Evolutionary conservation across 2,888 invertebrate species (phyloP), one percentile per base, ranked within the genome.

Genomic region (Tipula vernalis): DNA sequence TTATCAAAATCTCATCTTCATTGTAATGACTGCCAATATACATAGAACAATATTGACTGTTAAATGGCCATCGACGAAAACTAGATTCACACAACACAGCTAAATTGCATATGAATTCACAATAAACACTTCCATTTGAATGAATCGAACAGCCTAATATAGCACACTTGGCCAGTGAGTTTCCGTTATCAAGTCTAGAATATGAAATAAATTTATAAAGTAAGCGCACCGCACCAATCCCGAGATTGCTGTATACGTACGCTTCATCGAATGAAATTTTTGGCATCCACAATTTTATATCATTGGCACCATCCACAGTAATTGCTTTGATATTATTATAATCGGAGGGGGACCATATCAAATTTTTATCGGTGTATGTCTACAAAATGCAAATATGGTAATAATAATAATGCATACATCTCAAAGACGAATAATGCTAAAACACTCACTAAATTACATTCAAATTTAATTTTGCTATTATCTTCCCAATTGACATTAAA

Each of bases 251-350:
- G 28, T 28, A 2, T 28, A 28, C 28, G 28, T 1, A 57, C 39
- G 51, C 87, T 0, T 96, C 96, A 89, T 95, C 96, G 18, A 96
- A 90, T 0, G 96, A 94, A 89, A 97, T 92, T 89, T 95, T 95
- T 0, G 97, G 97, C 10, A 94, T 92, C 97, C 97, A 97, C 86
- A 97, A 93, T 87, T 94, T 93, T 87, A 93, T 92, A 88, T 71
- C 71, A 94, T 95, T 15, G 94, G 93, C n/a, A 96, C 91, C 89
- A 95, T 93, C 28, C 18, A 71, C 71, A 71, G 28, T 18, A 18
- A 95, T 91, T 87, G 93, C 92, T 5, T 92, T 91, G 28, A 96
- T 92, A 86, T 93, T 93, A 13, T 94, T 94, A 89, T 94, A 96
- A 5, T 95, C 93, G 2, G 91, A 90, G 0, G 95, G 94, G 86